Base-by-base conservation (phyloP, 2,113 vertebrate genomes). In the Pangasianodon hypophthalmus region DNA sequence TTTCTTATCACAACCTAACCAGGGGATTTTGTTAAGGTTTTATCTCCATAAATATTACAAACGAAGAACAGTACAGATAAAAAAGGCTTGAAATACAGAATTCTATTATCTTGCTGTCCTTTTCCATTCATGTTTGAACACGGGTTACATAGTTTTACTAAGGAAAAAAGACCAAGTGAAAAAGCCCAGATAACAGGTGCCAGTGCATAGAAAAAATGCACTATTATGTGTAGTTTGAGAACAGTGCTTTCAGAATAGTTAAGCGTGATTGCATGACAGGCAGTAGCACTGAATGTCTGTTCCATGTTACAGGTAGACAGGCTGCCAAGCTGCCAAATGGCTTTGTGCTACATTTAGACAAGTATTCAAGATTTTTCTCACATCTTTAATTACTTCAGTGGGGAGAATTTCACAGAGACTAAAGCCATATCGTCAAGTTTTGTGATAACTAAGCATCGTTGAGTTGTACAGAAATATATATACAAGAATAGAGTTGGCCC, bases 1-100 rank as follows among this genome's bases (percentile, higher is more conserved):
- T 83, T 62, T 37, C 50, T 87, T 87, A 83, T 88, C 37, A 73
- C 19, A 13, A 37, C 71, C 90, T 90, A 88, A 92, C 91, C 79
- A 90, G 75, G n/a, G 41, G 37, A 67, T 90, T 85, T 79, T 90
- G 88, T 86, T 88, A 64, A 56, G 86, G 19, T 41, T 64, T 87
- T 90, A 67, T 85, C 73, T 88, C 71, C n/a, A 75, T 44, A 19
- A 77, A 67, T 85, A 82, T 44, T 11, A 24, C 19, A 71, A 88
- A 75, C 32, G 88, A 84, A 86, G 52, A 64, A 29, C 3, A 21
- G 58, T 14, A 75, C 81, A 10, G 29, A 71, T 46, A 88, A 67
- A 88, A 84, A 87, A 29, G 48, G 60, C 44, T 84, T 91, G 32
- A 82, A 79, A 52, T 71, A 56, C 21, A 44, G 41, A 88, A 80